Evolutionary conservation across 1,140 invertebrate genomes (phyloP), one percentile per base, ranked within the genome.

Genomic region (Trachelipus rathkii): DNA sequence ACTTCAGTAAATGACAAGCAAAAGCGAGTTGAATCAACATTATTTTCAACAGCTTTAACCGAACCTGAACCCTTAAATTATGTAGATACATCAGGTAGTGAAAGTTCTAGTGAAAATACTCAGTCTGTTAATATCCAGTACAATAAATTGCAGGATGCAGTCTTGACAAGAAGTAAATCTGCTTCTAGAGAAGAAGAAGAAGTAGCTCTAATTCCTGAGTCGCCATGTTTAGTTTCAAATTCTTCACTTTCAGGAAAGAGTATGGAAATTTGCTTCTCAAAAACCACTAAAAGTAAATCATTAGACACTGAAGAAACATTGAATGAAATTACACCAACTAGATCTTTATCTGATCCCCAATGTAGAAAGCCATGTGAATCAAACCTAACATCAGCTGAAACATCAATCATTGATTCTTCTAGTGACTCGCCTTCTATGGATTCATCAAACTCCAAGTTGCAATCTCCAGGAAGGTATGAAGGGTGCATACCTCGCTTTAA

Each of bases 401-500:
- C 75, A 50, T 44, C 23, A 15, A 53, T 13, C 23, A 69, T 71
- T 44, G 73, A 71, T 43, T 11, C 75, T 21, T 75, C 72, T 73
- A 72, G 77, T 21, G 77, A 78, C n/a, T 53, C 70, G 23, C 74
- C 71, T 23, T 46, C 50, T 50, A 33, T 33, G 1, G 77, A 78
- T 24, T 78, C 74, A 5, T 45, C 75, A 10, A 71, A 78, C 23
- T 60, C 50, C 3, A 74, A 78, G 10, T 75, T 72, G 45, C 44
- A 45, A 13, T 76, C 77, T 10, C 71, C 74, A n/a, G 75, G 82
- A 75, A 81, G 82, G 72, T 91, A 90, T 81, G 83, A 89, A 70
- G 89, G 90, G 77, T 91, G 91, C 80, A 89, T 91, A 3, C 88
- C 90, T 77, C 85, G 89, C 24, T 82, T 92, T 33, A 89, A 91